Percentiles rank a stretch among this genome's conserved stretches.
Conservation (phyloP, 1,140 invertebrate genomes). For the Rhopalosiphum padi region DNA sequence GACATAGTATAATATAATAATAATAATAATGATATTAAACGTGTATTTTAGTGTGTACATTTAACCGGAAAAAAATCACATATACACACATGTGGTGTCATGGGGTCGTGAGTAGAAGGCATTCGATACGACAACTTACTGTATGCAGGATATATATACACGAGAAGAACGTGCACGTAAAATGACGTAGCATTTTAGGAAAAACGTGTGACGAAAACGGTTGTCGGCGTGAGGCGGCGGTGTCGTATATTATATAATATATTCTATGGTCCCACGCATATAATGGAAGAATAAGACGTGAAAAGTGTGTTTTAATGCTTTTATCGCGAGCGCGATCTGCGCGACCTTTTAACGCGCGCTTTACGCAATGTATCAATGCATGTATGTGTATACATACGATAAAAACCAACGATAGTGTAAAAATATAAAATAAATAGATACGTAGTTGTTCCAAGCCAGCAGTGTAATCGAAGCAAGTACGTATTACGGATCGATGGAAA, state of each 20-base stretch:
- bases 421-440: conserved; percentile 8
- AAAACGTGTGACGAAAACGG: conserved; percentile 24
- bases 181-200: conserved; percentile 3
- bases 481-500: neutral
- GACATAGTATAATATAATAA: neutral
- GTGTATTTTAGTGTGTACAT: neutral
- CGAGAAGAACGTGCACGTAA: neutral
- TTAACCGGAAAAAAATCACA: neutral
- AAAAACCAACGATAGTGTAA: neutral
- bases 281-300: conserved; percentile 6
- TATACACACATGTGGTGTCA: neutral
- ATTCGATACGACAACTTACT: neutral
- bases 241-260: conserved; percentile 13
- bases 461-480: neutral
- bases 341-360: neutral
- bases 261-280: neutral
- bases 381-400: neutral
- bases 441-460: neutral
- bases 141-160: neutral
- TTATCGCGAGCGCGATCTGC: neutral
- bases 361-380: neutral
- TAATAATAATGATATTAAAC: neutral
- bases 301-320: conserved; percentile 17
- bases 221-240: neutral
- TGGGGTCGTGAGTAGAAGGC: neutral